phyloP scores from a whole-genome alignment of 2,888 invertebrate genomes.

The Hesperia comma region DNA sequence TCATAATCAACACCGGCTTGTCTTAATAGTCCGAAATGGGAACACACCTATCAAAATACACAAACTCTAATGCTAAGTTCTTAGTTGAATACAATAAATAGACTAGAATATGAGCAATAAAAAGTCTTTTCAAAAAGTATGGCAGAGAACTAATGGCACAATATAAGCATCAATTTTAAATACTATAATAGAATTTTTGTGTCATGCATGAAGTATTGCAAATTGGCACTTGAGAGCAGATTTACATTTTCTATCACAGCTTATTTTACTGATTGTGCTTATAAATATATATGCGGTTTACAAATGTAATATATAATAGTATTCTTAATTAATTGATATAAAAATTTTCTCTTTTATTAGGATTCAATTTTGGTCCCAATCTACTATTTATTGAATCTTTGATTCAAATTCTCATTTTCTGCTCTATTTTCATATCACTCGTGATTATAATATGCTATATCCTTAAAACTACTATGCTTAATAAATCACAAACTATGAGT shows the following conservation, averaged over 20 bases:
- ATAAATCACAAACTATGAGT: conserved; percentile 40
- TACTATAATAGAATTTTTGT: conserved; percentile 16
- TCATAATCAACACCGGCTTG: not conserved
- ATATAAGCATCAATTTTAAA: conserved; percentile 40
- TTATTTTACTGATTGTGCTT: conserved; percentile 67
- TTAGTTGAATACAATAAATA: conserved; percentile 58
- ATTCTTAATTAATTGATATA: conserved; percentile 41
- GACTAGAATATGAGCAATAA: conserved; percentile 83
- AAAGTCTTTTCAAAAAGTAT: conserved; percentile 69
- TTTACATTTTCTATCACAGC: conserved; percentile 68
- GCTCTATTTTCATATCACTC: conserved; percentile 44
- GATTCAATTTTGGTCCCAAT: conserved; percentile 53
- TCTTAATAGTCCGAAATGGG: not conserved
- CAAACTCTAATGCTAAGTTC: conserved; percentile 23
- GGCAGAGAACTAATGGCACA: conserved; percentile 74
- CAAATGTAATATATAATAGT: conserved; percentile 44
- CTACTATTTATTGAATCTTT: conserved; percentile 49
- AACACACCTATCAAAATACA: conserved; percentile 9
- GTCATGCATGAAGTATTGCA: conserved; percentile 28
- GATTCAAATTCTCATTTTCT: conserved; percentile 48
- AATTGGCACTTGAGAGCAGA: conserved; percentile 64
- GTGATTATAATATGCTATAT: conserved; percentile 45
- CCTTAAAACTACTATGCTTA: conserved; percentile 42
- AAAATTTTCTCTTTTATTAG: conserved; percentile 25
- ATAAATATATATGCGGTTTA: conserved; percentile 50